phyloP scores from a whole-genome alignment of 2,888 invertebrate species.

The Cordylochernes scorpioides region DNA sequence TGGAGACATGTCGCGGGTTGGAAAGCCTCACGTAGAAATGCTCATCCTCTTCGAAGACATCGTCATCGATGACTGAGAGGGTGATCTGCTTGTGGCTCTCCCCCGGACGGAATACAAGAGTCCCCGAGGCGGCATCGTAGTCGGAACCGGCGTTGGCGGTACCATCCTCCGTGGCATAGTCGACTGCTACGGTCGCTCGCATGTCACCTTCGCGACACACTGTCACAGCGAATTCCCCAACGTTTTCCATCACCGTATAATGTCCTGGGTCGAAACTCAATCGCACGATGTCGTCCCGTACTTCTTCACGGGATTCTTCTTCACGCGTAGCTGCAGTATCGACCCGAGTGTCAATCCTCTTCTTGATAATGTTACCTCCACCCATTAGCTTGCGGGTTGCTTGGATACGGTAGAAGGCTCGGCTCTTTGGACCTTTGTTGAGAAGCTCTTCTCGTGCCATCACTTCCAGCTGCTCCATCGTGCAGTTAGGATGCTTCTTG shows the following conservation, averaged over 20 bases:
- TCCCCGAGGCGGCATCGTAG: conserved; percentile 60
- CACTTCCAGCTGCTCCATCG: conserved; percentile 59
- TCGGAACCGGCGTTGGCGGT: conserved; percentile 92
- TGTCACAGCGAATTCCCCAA: conserved; percentile 62
- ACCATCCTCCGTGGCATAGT: conserved; percentile 86
- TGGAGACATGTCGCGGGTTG: conserved; percentile 11
- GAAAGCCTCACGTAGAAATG: conserved; percentile 63
- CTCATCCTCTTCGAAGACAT: conserved; percentile 96
- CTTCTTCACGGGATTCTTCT: conserved; percentile 4
- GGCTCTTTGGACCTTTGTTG: conserved; percentile 71
- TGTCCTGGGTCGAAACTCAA: conserved; percentile 85
- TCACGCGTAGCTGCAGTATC: conserved; percentile 27
- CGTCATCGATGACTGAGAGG: conserved; percentile 88
- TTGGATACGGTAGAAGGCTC: conserved; percentile 55
- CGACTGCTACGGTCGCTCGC: conserved; percentile 48
- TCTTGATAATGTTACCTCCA: conserved; percentile 51
- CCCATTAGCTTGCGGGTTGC: conserved; percentile 87
- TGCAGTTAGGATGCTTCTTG: conserved; percentile 65
- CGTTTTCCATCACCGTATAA: conserved; percentile 95
- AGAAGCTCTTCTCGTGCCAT: conserved; percentile 76
- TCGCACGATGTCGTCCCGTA: conserved; percentile 29
- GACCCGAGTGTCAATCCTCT: no score
- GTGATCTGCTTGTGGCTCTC: conserved; percentile 62
- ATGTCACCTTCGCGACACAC: conserved; percentile 52
- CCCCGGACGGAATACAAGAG: conserved; percentile 58